A percentile compares a stretch with the other conserved stretches of the same genome.
phyloP scores from a whole-genome alignment of 1,140 invertebrate genomes.

The Ceratosolen fusciceps region DNA sequence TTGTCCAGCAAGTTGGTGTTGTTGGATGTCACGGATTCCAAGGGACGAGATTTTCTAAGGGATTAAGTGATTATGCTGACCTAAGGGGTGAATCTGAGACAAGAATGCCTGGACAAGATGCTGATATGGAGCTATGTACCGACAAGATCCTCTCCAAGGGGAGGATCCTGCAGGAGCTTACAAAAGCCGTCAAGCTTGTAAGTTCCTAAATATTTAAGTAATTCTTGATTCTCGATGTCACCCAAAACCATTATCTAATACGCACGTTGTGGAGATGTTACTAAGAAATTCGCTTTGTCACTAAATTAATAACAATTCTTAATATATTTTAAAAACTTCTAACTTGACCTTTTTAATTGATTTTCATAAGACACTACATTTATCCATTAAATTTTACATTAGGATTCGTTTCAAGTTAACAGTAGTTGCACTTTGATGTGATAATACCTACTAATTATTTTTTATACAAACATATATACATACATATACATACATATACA shows the following conservation, averaged over 20 bases:
- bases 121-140: constrained; percentile 66
- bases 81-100: neutral
- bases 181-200: constrained; percentile 71
- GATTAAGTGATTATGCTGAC: neutral
- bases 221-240: neutral
- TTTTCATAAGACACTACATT: neutral
- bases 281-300: neutral
- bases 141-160: constrained; percentile 69
- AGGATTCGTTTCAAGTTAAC: neutral
- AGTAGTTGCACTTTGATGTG: too few relatives aligned
- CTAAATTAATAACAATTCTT: neutral
- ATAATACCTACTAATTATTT: too few relatives aligned
- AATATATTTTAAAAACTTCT: neutral
- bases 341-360: neutral
- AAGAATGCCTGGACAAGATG: constrained; percentile 58
- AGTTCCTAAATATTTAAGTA: constrained; percentile 47
- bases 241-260: neutral
- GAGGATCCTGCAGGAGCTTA: constrained; percentile 69
- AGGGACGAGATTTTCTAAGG: neutral
- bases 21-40: neutral
- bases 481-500: too few relatives aligned
- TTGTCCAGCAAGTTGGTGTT: constrained; percentile 7
- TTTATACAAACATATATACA: too few relatives aligned
- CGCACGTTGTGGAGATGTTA: neutral
- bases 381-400: neutral